Evolutionary conservation across 2,888 invertebrate species (phyloP).

Genomic region (Chaetogeoica ovagalla): DNA sequence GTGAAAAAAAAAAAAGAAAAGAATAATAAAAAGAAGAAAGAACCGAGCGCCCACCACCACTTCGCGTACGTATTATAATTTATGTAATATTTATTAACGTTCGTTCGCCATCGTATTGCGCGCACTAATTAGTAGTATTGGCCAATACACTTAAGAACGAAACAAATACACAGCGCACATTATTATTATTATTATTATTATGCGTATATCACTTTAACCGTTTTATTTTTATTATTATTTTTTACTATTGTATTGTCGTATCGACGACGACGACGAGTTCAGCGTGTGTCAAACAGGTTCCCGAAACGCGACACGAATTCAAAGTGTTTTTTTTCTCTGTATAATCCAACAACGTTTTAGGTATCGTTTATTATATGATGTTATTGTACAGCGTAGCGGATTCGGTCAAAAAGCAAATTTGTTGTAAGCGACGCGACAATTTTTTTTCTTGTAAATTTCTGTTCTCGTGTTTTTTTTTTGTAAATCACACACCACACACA

Average conservation of each 20-base stretch:
- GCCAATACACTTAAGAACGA: constrained; percentile 30
- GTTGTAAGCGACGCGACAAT: too few species aligned
- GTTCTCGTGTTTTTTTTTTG: too few species aligned
- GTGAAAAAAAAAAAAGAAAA: too few species aligned
- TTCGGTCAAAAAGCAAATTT: too few species aligned
- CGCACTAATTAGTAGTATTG: constrained; percentile 16
- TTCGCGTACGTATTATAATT: background rate
- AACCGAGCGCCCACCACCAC: constrained; percentile 12
- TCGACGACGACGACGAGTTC: background rate
- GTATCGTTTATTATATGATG: background rate
- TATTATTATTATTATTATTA: background rate
- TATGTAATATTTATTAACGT: background rate
- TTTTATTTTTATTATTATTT: background rate
- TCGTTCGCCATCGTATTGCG: constrained; percentile 2
- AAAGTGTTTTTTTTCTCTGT: too few species aligned
- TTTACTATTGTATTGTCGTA: constrained; percentile 15
- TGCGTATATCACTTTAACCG: too few species aligned
- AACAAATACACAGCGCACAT: background rate
- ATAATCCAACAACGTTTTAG: too few species aligned
- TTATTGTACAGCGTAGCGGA: too few species aligned
- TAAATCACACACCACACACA: too few species aligned
- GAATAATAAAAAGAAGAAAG: too few species aligned
- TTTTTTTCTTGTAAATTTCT: too few species aligned
- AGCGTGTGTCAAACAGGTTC: constrained; percentile 30
- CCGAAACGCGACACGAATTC: constrained; percentile 17